Percentiles rank a stretch among this genome's conserved stretches.
Conservation (phyloP, 2,888 invertebrate species). For the Drosophila anomalata region DNA sequence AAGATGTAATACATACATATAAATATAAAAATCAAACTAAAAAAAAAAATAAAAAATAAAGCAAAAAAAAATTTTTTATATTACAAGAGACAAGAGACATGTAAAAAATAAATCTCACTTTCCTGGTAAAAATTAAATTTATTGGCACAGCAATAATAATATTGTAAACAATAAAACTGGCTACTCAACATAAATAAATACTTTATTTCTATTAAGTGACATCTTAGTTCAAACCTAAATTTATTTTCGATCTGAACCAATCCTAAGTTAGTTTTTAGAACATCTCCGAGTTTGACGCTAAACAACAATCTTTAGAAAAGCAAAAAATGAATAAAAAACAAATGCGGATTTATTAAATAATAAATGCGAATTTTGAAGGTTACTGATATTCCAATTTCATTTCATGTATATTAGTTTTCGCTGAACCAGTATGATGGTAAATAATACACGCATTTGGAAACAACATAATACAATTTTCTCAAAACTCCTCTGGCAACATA, state of each 20-base stretch:
- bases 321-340: constrained; percentile 40
- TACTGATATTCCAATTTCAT: constrained; percentile 44
- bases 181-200: constrained; percentile 51
- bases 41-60: constrained; percentile 24
- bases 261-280: constrained; percentile 42
- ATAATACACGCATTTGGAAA: constrained; percentile 24
- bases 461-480: constrained; percentile 4
- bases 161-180: constrained; percentile 67
- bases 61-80: constrained; percentile 67
- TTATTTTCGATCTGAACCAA: constrained; percentile 76
- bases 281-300: constrained; percentile 47
- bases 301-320: constrained; percentile 41
- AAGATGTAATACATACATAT: constrained; percentile 39
- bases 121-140: constrained; percentile 57
- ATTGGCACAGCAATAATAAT: constrained; percentile 38
- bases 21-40: constrained; percentile 30
- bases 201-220: constrained; percentile 11
- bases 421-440: constrained; percentile 26
- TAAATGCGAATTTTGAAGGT: constrained; percentile 66
- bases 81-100: constrained; percentile 71
- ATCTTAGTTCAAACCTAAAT: constrained; percentile 25
- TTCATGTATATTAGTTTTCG: constrained; percentile 19
- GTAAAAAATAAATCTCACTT: constrained; percentile 67
- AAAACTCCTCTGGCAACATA: constrained; percentile 17
- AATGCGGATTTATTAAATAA: constrained; percentile 65